These are phyloP conservation scores for Aythya baeri DNA, from an alignment of 2,113 vertebrate genomes.

Conservation along the genomic window DNA sequence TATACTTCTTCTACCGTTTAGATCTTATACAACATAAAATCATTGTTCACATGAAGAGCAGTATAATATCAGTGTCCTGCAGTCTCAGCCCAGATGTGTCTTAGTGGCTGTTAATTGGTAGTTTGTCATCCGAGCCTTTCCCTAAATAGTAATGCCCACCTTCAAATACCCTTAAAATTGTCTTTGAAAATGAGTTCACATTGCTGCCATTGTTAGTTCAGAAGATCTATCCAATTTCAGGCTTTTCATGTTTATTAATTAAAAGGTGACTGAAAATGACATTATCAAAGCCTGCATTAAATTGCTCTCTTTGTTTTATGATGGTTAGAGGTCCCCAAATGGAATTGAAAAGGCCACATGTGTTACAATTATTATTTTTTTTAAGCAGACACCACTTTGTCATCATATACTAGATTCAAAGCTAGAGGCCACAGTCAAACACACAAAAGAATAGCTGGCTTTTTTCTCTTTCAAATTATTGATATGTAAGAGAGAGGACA, in stretches of 20 bases:
- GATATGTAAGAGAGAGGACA: constrained; percentile 44
- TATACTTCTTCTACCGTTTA: background rate
- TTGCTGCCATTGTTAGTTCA: constrained; percentile 44
- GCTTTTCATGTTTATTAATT: constrained; percentile 64
- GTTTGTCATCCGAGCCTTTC: constrained; percentile 1
- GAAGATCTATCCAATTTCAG: constrained; percentile 29
- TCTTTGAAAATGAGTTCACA: constrained; percentile 27
- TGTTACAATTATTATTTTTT: constrained; percentile 41
- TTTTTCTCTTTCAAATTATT: constrained; percentile 54
- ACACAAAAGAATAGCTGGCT: constrained; percentile 41
- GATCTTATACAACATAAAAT: background rate
- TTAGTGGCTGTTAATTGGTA: background rate
- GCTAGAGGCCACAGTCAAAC: constrained; percentile 21
- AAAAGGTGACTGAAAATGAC: constrained; percentile 52
- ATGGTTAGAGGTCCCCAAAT: constrained; percentile 28
- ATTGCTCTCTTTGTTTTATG: constrained; percentile 50
- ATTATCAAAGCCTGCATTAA: constrained; percentile 46
- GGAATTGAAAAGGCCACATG: constrained; percentile 46
- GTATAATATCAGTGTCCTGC: background rate
- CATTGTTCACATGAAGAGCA: background rate
- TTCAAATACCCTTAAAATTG: constrained; percentile 37
- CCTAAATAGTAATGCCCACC: constrained; percentile 19
- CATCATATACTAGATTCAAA: constrained; percentile 47
- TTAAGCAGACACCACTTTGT: constrained; percentile 27
- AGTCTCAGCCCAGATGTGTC: background rate